phyloP scores from a whole-genome alignment of 2,888 invertebrate genomes.

The Ennomos fuscantarius region DNA sequence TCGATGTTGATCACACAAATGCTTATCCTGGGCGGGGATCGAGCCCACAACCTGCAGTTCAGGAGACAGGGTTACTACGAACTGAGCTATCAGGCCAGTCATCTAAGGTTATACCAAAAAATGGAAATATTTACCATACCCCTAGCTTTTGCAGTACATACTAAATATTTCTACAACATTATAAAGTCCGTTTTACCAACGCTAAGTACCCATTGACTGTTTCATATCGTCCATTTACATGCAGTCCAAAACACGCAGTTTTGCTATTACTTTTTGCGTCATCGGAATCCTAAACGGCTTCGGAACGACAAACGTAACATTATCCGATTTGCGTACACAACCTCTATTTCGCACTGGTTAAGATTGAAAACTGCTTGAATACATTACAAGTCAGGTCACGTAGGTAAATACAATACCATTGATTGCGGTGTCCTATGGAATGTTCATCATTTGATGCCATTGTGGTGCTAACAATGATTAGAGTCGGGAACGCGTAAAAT shows the following conservation, averaged over 20 bases:
- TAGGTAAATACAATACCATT: conserved; percentile 34
- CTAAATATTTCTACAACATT: background rate
- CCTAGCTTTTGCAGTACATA: too few relatives aligned
- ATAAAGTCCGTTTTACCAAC: conserved; percentile 6
- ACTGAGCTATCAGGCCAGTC: too few relatives aligned
- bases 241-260: conserved; percentile 15
- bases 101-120: too few relatives aligned
- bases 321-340: background rate
- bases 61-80: too few relatives aligned
- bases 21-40: too few relatives aligned
- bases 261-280: conserved; percentile 22
- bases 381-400: conserved; percentile 31
- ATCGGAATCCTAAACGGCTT: conserved; percentile 17
- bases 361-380: conserved; percentile 1
- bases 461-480: conserved; percentile 26
- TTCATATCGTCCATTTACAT: conserved; percentile 12
- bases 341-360: conserved; percentile 10
- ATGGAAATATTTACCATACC: too few relatives aligned
- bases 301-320: conserved; percentile 1
- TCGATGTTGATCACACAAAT: too few relatives aligned
- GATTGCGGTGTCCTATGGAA: conserved; percentile 35
- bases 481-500: conserved; percentile 5
- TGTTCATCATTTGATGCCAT: conserved; percentile 27
- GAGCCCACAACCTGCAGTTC: too few relatives aligned
- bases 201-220: conserved; percentile 2